Percentiles rank a stretch among this genome's conserved stretches.
Conservation (phyloP, 2,113 vertebrate genomes). For the Rhineura floridana region DNA sequence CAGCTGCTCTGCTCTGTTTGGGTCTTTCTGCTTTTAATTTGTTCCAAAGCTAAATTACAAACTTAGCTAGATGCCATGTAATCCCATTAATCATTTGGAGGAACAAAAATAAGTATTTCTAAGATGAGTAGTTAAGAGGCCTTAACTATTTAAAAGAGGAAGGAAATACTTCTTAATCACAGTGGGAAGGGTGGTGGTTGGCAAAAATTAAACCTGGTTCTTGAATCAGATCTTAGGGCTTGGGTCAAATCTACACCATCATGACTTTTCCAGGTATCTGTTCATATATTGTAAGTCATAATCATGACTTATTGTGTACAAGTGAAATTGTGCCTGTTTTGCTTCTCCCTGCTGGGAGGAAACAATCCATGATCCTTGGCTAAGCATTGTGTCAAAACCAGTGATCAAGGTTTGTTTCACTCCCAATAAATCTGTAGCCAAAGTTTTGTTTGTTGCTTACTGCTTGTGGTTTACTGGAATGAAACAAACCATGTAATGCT, state of each 20-base stretch:
- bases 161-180: neutral
- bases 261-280: neutral
- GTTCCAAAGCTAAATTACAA: neutral
- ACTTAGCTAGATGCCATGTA: neutral
- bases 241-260: neutral
- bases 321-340: too few species aligned
- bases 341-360: too few species aligned
- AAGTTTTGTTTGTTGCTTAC: too few species aligned
- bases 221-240: neutral
- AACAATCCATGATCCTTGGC: too few species aligned
- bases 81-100: neutral
- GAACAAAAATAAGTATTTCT: neutral
- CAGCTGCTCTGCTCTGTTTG: neutral
- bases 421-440: too few species aligned
- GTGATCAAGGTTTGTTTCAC: too few species aligned
- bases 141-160: neutral
- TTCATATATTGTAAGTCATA: neutral
- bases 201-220: neutral
- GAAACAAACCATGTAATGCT: too few species aligned
- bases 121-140: neutral
- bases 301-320: too few species aligned
- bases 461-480: too few species aligned
- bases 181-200: neutral
- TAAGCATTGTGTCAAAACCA: too few species aligned
- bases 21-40: neutral